A percentile compares a stretch with the other conserved stretches of the same genome.
Evolutionary conservation across 2,888 invertebrate genomes (phyloP).

Genomic region (Volucella inflata): DNA sequence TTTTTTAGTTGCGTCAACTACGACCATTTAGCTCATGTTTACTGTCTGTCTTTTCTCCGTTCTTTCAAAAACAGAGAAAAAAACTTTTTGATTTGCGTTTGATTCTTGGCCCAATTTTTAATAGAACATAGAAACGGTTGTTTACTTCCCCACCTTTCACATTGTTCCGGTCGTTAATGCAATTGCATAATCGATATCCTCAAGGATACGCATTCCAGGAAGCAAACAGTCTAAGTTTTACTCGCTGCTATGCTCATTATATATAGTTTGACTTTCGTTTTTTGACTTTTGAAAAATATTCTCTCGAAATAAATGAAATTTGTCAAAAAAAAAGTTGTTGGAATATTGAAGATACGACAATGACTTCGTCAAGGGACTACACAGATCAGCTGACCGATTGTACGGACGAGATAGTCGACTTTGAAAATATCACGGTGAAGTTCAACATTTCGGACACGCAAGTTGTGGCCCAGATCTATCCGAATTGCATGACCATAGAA

Average conservation of each 20-base stretch:
- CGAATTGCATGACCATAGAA: constrained; percentile 84
- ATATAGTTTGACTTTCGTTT: neutral
- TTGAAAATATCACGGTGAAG: constrained; percentile 83
- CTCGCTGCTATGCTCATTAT: neutral
- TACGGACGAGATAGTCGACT: constrained; percentile 76
- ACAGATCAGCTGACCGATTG: constrained; percentile 31
- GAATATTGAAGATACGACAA: constrained; percentile 19
- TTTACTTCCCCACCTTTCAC: constrained; percentile 27
- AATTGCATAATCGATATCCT: constrained; percentile 71
- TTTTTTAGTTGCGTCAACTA: neutral
- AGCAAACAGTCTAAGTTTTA: neutral
- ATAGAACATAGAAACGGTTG: constrained; percentile 58
- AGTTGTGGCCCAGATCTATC: constrained; percentile 82
- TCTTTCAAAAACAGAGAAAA: no score
- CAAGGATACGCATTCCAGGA: constrained; percentile 53
- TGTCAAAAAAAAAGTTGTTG: constrained; percentile 6
- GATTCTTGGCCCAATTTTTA: constrained; percentile 14
- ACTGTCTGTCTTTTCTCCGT: no score
- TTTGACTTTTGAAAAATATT: neutral
- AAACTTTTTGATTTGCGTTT: neutral
- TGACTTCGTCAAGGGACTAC: constrained; percentile 19
- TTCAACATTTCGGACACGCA: constrained; percentile 81
- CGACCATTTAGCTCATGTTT: neutral
- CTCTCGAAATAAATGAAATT: constrained; percentile 7
- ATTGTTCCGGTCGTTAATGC: neutral